Evolutionary conservation across 2,113 vertebrate genomes (phyloP).

Genomic region (Microtus ochrogaster): DNA sequence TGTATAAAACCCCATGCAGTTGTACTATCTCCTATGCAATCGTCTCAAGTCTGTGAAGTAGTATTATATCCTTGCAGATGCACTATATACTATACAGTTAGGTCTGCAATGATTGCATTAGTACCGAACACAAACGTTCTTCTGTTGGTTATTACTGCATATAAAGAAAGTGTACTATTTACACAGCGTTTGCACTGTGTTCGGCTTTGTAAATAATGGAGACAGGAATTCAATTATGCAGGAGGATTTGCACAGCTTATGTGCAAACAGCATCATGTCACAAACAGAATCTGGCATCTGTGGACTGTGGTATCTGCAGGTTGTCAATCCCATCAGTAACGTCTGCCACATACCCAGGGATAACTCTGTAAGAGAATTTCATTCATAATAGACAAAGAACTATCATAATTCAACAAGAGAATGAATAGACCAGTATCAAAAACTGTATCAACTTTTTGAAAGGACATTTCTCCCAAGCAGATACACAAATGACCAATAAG

Average conservation of each 20-base stretch:
- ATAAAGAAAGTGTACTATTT: neutral
- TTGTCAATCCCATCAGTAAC: neutral
- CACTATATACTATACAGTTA: neutral
- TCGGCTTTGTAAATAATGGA: neutral
- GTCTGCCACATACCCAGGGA: neutral
- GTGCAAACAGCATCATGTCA: neutral
- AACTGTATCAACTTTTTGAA: neutral
- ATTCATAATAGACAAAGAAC: neutral
- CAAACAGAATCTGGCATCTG: neutral
- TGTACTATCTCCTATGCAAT: neutral
- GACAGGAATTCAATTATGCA: neutral
- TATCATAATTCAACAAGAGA: neutral
- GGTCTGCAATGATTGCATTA: neutral
- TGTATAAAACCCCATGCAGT: neutral
- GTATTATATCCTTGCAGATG: neutral
- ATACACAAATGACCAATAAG: neutral
- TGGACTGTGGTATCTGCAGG: neutral
- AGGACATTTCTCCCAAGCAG: neutral
- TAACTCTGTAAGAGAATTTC: neutral
- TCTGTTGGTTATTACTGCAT: neutral
- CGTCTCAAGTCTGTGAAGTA: neutral
- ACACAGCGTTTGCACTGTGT: neutral
- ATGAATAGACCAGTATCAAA: neutral
- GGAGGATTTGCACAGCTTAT: neutral
- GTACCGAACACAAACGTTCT: neutral